Percentiles rank a stretch among this genome's conserved stretches.
These are phyloP conservation scores for Holocentrus rufus DNA, from an alignment of 2,797 vertebrate species.

Conservation along the genomic window DNA sequence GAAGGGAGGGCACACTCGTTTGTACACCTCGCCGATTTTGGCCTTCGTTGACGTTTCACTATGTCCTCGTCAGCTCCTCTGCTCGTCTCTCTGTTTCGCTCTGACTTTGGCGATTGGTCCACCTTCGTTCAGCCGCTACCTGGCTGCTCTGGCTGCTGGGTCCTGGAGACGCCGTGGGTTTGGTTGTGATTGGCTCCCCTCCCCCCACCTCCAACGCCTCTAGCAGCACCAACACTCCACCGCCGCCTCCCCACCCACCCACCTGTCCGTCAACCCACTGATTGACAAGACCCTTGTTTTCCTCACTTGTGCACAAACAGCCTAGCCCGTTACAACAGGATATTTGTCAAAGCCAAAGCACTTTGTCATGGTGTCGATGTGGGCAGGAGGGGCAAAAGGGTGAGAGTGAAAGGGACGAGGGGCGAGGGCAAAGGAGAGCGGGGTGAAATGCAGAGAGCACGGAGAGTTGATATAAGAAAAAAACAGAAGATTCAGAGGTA, in stretches of 20 bases:
- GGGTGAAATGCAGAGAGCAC: slow-evolving; percentile 1
- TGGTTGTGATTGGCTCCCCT: slow-evolving; percentile 36
- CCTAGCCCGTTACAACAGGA: slow-evolving; percentile 40
- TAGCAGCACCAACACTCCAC: slow-evolving; percentile 17
- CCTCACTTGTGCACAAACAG: slow-evolving; percentile 47
- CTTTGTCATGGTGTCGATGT: slow-evolving; percentile 40
- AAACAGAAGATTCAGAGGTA: background rate
- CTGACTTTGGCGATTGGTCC: slow-evolving; percentile 2
- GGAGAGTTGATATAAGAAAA: background rate
- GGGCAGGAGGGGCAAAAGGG: slow-evolving; percentile 7
- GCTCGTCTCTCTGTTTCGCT: background rate
- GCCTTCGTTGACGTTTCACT: slow-evolving; percentile 49
- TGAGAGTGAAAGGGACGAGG: slow-evolving; percentile 30
- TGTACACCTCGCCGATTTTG: slow-evolving; percentile 45
- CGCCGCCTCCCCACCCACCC: slow-evolving; percentile 18
- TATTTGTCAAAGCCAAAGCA: slow-evolving; percentile 57
- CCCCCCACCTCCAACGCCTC: slow-evolving; percentile 46
- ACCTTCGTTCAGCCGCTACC: background rate
- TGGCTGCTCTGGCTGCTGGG: background rate
- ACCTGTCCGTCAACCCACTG: slow-evolving; percentile 66
- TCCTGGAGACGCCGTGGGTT: slow-evolving; percentile 23
- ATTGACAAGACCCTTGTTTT: slow-evolving; percentile 77
- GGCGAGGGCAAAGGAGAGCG: slow-evolving; percentile 4
- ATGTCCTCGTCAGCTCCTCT: slow-evolving; percentile 21
- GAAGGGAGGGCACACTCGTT: slow-evolving; percentile 21